These are phyloP conservation scores for Drosophila monieri DNA, from an alignment of 2,888 invertebrate genomes.

Conservation along the genomic window DNA sequence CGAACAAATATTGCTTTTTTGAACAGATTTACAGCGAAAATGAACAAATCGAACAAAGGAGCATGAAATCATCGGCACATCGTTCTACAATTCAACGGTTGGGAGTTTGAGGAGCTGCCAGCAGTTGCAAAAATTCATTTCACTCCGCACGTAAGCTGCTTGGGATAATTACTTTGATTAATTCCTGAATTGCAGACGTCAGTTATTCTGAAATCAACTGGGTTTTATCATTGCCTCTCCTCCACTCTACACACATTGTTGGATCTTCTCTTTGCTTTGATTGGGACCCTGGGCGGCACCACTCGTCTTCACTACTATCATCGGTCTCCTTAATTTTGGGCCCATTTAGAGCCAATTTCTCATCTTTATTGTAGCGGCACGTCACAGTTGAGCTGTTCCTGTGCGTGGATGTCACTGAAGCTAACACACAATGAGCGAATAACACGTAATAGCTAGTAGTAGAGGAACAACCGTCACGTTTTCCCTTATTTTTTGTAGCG, in stretches of 20 bases:
- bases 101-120: constrained; percentile 2
- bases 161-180: constrained; percentile 54
- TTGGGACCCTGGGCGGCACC: constrained; percentile 1
- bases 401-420: constrained; percentile 42
- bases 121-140: constrained; percentile 5
- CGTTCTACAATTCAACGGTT: neutral
- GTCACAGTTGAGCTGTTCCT: constrained; percentile 76
- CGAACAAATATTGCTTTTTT: constrained; percentile 74
- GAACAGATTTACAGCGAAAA: constrained; percentile 70
- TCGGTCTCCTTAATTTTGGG: constrained; percentile 27
- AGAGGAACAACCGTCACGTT: constrained; percentile 1
- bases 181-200: constrained; percentile 58
- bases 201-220: constrained; percentile 23
- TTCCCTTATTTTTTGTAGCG: constrained; percentile 48
- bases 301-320: neutral
- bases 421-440: neutral
- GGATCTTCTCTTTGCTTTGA: constrained; percentile 9
- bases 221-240: constrained; percentile 3
- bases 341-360: constrained; percentile 34
- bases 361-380: constrained; percentile 64
- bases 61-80: constrained; percentile 6
- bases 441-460: neutral
- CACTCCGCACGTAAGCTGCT: constrained; percentile 60
- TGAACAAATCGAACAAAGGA: constrained; percentile 15
- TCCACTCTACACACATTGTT: constrained; percentile 4